Conservation (phyloP, 2,888 invertebrate species). For the Meiosimyza decipiens region DNA sequence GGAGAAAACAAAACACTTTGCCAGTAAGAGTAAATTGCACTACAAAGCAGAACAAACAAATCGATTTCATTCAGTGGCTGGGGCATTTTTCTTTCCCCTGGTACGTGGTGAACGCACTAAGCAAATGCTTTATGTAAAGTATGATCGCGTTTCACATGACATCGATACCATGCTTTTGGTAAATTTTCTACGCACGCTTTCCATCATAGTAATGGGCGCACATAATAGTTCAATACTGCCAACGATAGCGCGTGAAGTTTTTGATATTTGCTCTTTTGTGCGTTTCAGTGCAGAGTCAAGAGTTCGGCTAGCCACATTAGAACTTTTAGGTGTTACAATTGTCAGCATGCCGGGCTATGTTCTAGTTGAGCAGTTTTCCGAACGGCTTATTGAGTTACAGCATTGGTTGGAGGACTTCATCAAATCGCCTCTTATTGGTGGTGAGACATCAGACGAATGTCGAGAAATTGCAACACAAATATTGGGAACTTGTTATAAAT, state of each 20-base stretch:
- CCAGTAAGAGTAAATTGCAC: constrained; percentile 61
- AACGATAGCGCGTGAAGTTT: constrained; percentile 76
- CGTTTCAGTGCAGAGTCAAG: constrained; percentile 76
- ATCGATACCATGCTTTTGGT: constrained; percentile 76
- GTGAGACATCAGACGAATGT: constrained; percentile 76
- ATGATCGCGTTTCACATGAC: constrained; percentile 72
- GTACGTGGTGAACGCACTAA: constrained; percentile 75
- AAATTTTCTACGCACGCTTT: constrained; percentile 76
- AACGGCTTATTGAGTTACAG: constrained; percentile 74
- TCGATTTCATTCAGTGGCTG: constrained; percentile 78
- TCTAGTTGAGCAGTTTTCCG: constrained; percentile 72
- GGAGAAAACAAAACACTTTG: constrained; percentile 77
- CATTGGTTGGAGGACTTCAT: constrained; percentile 75
- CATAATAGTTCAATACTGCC: constrained; percentile 75
- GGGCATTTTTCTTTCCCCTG: constrained; percentile 86
- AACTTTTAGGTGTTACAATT: constrained; percentile 75
- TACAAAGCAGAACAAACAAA: constrained; percentile 67
- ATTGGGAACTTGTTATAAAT: constrained; percentile 63
- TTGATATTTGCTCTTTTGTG: constrained; percentile 76
- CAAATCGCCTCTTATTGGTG: constrained; percentile 70
- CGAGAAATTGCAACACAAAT: constrained; percentile 74
- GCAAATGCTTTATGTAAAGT: constrained; percentile 68
- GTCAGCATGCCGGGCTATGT: constrained; percentile 72
- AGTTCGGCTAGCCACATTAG: constrained; percentile 75
- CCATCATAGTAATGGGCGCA: constrained; percentile 74